phyloP scores from a whole-genome alignment of 92 coral and sea anemone species.

The Parazoanthus swiftii region DNA sequence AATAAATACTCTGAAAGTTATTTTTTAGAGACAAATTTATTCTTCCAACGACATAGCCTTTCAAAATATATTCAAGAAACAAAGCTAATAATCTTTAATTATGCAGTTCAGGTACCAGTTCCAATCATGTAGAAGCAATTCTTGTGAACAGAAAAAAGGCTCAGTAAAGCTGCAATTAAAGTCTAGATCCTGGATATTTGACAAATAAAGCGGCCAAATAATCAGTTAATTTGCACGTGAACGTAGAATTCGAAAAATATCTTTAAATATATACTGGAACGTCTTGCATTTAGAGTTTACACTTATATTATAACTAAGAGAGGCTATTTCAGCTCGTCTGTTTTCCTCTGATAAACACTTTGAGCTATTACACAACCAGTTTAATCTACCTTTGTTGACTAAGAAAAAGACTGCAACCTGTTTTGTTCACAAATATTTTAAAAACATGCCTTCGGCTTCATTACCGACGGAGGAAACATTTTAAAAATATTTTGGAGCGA shows the following conservation, averaged over 20 bases:
- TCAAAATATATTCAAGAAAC: neutral
- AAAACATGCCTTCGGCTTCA: neutral
- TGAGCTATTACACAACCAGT: neutral
- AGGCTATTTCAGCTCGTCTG: neutral
- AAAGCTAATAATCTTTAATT: neutral
- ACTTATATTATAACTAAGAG: neutral
- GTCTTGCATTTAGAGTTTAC: neutral
- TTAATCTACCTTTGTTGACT: neutral
- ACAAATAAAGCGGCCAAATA: neutral
- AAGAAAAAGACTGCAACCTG: neutral
- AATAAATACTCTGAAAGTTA: too few relatives aligned
- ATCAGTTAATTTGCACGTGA: neutral
- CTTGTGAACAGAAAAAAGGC: neutral
- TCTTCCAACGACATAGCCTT: neutral
- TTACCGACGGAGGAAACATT: neutral
- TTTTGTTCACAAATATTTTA: too few relatives aligned
- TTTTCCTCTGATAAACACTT: neutral
- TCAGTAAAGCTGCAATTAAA: neutral
- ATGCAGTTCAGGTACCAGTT: conserved; percentile 37
- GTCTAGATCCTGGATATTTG: neutral
- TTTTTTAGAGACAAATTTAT: neutral
- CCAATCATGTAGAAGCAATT: neutral
- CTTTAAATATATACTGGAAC: neutral
- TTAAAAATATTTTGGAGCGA: neutral
- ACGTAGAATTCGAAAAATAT: neutral